Base-by-base conservation (phyloP, 2,888 invertebrate genomes). In the Andrena trimmerana region DNA sequence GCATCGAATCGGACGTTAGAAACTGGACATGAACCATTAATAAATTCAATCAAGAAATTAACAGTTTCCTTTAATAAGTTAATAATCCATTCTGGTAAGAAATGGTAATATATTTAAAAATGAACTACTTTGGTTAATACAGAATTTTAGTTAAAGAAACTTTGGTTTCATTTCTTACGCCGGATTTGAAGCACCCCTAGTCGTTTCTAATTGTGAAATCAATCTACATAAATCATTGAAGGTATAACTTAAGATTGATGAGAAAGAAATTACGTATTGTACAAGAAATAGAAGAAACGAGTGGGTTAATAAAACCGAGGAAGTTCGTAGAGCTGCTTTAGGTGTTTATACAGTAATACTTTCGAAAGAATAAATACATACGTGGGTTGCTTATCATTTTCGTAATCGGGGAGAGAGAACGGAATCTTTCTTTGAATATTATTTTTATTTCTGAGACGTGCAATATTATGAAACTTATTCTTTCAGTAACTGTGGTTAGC, bases 121-220 rank as follows among this genome's bases (percentile, higher is more conserved):
- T 0, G 16, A 42, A 42, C 16, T 42, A 42, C 42, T 42, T 42
- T 42, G 42, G 42, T 13, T 13, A 42, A 7, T 52, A 20, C n/a
- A 52, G 20, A 52, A 7, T 52, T 20, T 52, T n/a, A 52, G 8
- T 20, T 36, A 1, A 16, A 52, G 10, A 13, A 42, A 36, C 3
- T 8, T 24, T 20, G 2, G 1, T 10, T 62, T 4, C 13, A 10
- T 31, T 63, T 69, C 33, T 33, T 5, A 24, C n/a, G 50, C 65
- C 67, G 7, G 57, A 16, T 31, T n/a, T 42, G 59, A 70, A 74
- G 60, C 48, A 48, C 33, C 65, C 59, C 8, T 8, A 20, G 6
- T 31, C 8, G 13, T 29, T 8, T 62, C 33, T 75, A 79, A 48
- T 73, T 31, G 42, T 67, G n/a, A 70, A 54, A 70, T 69, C n/a